Evolutionary conservation across 2,888 invertebrate genomes (phyloP).

Genomic region (Chymomyza caudatula): DNA sequence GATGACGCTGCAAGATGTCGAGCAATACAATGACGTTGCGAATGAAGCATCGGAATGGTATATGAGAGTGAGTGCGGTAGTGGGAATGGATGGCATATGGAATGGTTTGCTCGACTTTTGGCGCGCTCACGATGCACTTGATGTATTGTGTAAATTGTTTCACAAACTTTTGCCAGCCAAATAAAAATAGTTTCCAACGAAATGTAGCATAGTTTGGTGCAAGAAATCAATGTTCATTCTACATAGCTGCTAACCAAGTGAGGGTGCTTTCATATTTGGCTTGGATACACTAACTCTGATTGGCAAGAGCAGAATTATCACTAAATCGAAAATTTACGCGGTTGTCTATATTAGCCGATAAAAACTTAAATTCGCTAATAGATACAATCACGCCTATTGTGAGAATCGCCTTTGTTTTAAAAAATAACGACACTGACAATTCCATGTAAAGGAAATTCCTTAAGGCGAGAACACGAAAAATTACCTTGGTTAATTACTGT

Average conservation of each 20-base stretch:
- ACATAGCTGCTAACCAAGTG: neutral
- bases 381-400: no score
- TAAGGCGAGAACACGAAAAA: no score
- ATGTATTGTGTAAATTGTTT: constrained; percentile 54
- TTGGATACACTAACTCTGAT: no score
- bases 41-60: constrained; percentile 7
- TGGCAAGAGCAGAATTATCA: no score
- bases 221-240: neutral
- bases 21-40: constrained; percentile 2
- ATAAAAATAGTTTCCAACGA: neutral
- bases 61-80: constrained; percentile 14
- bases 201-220: neutral
- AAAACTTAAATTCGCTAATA: no score
- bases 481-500: no score
- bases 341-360: no score
- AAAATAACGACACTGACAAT: no score
- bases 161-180: constrained; percentile 18
- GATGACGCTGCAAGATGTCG: neutral
- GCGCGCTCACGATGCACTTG: constrained; percentile 21
- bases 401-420: no score
- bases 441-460: no score
- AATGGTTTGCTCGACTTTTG: constrained; percentile 26
- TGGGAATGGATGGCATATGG: constrained; percentile 21
- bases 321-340: no score
- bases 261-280: neutral